Conservation (phyloP, 2,888 invertebrate species). For the Thymelicus lineola region DNA sequence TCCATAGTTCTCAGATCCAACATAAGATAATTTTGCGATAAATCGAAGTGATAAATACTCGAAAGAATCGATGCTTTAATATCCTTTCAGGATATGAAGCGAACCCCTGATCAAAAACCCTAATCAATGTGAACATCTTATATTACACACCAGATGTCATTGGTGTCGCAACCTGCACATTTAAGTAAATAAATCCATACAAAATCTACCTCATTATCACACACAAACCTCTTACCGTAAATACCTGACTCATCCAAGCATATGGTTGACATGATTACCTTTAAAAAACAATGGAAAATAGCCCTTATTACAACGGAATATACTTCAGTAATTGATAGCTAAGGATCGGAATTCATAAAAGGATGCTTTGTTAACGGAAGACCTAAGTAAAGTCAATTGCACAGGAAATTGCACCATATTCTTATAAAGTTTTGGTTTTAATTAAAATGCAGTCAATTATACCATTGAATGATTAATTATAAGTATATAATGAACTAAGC, state of each 20-base stretch:
- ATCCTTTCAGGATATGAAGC: too few relatives aligned
- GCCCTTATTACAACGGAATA: conserved; percentile 25
- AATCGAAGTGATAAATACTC: too few relatives aligned
- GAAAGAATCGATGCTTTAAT: too few relatives aligned
- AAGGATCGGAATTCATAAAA: conserved; percentile 8
- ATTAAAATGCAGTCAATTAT: neutral
- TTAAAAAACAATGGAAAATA: conserved; percentile 21
- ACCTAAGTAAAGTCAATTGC: neutral
- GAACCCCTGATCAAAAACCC: too few relatives aligned
- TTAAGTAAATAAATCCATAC: conserved; percentile 29
- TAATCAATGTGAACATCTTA: conserved; percentile 4
- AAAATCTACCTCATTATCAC: conserved; percentile 16
- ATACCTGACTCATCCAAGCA: conserved; percentile 29
- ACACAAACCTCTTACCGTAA: neutral
- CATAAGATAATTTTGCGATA: too few relatives aligned
- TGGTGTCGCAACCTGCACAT: neutral
- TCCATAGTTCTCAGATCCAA: too few relatives aligned
- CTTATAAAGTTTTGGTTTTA: neutral
- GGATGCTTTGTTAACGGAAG: conserved; percentile 1
- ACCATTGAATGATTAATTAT: neutral
- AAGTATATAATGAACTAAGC: neutral
- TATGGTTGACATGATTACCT: conserved; percentile 22
- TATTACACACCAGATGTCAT: conserved; percentile 11
- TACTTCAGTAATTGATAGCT: neutral
- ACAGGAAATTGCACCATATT: neutral